These are phyloP conservation scores for Penaeus chinensis DNA, from an alignment of 1,140 invertebrate genomes.

Conservation along the genomic window DNA sequence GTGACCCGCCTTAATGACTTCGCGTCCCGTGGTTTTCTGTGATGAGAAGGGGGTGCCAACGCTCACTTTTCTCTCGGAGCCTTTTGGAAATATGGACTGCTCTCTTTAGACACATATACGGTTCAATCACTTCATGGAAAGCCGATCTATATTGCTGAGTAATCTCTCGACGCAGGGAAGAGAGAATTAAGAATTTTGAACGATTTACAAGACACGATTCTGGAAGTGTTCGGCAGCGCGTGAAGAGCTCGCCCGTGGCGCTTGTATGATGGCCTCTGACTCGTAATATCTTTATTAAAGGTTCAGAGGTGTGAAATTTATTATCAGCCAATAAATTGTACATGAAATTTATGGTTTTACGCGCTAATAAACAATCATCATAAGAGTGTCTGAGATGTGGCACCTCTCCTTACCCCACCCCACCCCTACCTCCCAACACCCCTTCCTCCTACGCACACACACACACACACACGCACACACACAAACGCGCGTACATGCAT, in stretches of 20 bases:
- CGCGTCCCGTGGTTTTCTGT: conserved; percentile 43
- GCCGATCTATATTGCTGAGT: no score
- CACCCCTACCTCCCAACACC: no score
- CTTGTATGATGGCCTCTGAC: conserved; percentile 32
- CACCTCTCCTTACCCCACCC: neutral
- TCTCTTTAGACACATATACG: no score
- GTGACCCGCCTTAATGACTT: conserved; percentile 45
- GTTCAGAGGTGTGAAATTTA: conserved; percentile 52
- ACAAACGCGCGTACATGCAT: no score
- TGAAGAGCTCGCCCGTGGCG: neutral
- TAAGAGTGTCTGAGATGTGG: conserved; percentile 29
- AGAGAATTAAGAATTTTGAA: no score
- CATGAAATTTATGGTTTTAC: conserved; percentile 50
- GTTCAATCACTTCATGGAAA: no score
- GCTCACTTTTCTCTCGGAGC: neutral
- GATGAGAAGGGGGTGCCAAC: conserved; percentile 20
- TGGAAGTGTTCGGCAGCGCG: no score
- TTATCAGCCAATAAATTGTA: conserved; percentile 53
- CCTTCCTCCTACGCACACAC: no score
- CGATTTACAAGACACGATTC: no score
- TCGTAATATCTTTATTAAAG: conserved; percentile 54
- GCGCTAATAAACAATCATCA: conserved; percentile 45
- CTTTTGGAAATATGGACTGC: neutral
- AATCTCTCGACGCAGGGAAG: no score
- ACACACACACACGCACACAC: no score